Conservation (phyloP, 2,888 invertebrate genomes). For the Drosophila sordidapex region DNA sequence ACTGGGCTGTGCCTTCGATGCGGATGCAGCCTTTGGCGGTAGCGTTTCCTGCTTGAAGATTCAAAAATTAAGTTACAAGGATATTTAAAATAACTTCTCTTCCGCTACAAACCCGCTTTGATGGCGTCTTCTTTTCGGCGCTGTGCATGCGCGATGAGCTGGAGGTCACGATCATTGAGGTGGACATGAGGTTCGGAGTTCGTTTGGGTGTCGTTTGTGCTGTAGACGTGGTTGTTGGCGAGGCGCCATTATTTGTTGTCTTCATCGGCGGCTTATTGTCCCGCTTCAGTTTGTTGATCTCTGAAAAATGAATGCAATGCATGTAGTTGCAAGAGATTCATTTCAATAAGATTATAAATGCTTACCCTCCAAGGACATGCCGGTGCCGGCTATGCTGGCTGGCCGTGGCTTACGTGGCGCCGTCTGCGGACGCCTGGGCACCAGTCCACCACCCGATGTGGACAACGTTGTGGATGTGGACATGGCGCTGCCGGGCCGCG, state of each 20-base stretch:
- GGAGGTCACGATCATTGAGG: conserved; percentile 82
- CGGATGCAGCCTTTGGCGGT: conserved; percentile 68
- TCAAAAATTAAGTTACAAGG: background rate
- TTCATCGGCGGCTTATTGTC: conserved; percentile 86
- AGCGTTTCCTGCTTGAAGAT: conserved; percentile 60
- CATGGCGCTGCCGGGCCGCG: conserved; percentile 94
- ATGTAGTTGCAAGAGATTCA: background rate
- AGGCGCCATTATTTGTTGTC: conserved; percentile 64
- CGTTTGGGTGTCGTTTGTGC: conserved; percentile 85
- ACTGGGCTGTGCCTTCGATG: conserved; percentile 65
- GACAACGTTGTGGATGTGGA: conserved; percentile 89
- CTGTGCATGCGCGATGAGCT: conserved; percentile 81
- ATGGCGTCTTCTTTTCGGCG: conserved; percentile 82
- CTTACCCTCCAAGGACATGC: conserved; percentile 87
- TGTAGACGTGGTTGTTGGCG: conserved; percentile 75
- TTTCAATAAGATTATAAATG: background rate
- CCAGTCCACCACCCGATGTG: conserved; percentile 85
- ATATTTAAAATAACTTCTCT: background rate
- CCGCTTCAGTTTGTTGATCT: conserved; percentile 84
- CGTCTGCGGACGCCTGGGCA: conserved; percentile 87
- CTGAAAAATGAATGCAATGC: conserved; percentile 45
- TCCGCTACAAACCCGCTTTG: conserved; percentile 77
- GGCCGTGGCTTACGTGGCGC: conserved; percentile 91
- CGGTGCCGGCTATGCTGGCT: conserved; percentile 93
- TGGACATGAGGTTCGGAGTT: conserved; percentile 83